Percentiles rank a stretch among this genome's conserved stretches.
Evolutionary conservation across 2,113 vertebrate genomes (phyloP).

Genomic region (Crotalus viridis): DNA sequence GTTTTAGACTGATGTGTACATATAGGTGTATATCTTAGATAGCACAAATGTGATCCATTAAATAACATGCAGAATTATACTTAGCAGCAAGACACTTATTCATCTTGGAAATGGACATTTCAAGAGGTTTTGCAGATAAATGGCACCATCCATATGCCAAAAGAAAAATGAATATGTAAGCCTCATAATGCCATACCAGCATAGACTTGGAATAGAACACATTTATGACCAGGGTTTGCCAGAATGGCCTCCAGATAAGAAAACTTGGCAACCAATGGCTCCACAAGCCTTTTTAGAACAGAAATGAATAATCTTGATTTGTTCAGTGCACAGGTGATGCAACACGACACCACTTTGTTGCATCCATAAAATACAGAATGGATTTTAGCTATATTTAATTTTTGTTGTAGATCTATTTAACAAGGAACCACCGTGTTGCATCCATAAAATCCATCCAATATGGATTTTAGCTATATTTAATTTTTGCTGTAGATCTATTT

Average conservation of each 20-base stretch:
- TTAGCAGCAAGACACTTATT: not conserved
- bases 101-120: not conserved
- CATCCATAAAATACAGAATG: not conserved
- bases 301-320: not conserved
- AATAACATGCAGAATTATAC: not conserved
- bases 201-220: not conserved
- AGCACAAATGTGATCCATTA: not conserved
- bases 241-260: not conserved
- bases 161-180: not conserved
- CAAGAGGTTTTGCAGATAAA: not conserved
- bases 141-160: not conserved
- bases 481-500: not conserved
- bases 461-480: too few relatives aligned
- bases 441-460: too few relatives aligned
- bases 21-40: not conserved
- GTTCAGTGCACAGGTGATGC: not conserved
- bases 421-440: too few relatives aligned
- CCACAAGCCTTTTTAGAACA: not conserved
- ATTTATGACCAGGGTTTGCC: not conserved
- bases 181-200: not conserved
- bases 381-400: not conserved
- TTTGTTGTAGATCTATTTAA: not conserved
- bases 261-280: not conserved
- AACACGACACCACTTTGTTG: not conserved
- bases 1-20: not conserved